Conservation (phyloP, 2,797 vertebrate species). For the Pachyuromys duprasi region DNA sequence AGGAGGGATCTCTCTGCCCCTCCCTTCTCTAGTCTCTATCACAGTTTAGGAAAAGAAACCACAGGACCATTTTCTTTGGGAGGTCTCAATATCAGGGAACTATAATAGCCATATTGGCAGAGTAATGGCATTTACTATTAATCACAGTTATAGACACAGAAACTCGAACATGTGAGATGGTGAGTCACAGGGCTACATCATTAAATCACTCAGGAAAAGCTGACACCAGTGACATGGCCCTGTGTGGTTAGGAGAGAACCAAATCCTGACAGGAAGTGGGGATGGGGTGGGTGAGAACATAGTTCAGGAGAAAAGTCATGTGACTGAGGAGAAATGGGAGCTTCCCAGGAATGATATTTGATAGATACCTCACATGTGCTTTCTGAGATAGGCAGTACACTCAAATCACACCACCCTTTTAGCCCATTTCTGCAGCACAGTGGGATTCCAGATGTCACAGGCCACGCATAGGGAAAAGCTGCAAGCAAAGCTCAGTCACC, state of each 20-base stretch:
- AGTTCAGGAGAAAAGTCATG: background rate
- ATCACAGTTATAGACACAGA: constrained; percentile 37
- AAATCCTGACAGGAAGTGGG: background rate
- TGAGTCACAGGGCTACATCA: background rate
- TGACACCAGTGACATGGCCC: background rate
- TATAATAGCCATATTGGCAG: background rate
- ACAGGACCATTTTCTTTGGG: constrained; percentile 32
- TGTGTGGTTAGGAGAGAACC: background rate
- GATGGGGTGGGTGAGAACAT: background rate
- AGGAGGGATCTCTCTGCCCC: constrained; percentile 12
- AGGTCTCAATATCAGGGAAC: background rate
- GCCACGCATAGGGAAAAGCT: constrained; percentile 21
- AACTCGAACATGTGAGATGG: background rate
- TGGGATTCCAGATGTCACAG: background rate
- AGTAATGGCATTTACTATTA: background rate
- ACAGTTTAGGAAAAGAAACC: constrained; percentile 41
- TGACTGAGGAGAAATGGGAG: background rate
- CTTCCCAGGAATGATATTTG: background rate
- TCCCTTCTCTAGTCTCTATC: background rate
- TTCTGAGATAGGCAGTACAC: constrained; percentile 1
- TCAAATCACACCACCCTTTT: background rate
- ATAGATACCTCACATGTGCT: background rate
- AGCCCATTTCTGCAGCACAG: background rate
- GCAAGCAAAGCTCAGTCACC: background rate
- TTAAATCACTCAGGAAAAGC: background rate